Percentiles rank a stretch among this genome's conserved stretches.
Conservation (phyloP, 2,797 vertebrate species). For the Trachops cirrhosus region DNA sequence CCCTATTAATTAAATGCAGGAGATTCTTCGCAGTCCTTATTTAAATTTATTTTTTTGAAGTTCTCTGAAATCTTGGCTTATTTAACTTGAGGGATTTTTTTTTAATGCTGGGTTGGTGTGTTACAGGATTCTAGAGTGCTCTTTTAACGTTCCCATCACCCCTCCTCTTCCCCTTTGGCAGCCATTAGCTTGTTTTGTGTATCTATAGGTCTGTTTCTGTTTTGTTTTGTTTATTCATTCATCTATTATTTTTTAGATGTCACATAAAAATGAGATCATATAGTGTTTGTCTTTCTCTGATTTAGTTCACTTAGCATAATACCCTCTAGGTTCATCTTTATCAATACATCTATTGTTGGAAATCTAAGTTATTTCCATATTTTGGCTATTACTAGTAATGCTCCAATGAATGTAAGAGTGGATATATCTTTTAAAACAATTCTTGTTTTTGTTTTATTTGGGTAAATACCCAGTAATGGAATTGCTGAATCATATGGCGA, state of each 20-base stretch:
- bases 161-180: background rate
- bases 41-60: background rate
- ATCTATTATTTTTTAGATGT: too few species aligned
- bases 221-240: too few species aligned
- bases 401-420: background rate
- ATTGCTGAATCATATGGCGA: too few species aligned
- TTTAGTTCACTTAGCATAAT: too few species aligned
- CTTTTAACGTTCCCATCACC: background rate
- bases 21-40: background rate
- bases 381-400: background rate
- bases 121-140: background rate
- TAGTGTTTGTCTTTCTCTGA: too few species aligned
- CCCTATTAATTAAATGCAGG: background rate
- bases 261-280: too few species aligned
- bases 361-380: background rate
- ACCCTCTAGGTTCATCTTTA: background rate
- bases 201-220: background rate
- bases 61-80: background rate
- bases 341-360: background rate
- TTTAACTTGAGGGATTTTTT: background rate
- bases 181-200: background rate
- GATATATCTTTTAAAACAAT: background rate
- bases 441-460: background rate
- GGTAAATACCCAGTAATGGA: too few species aligned
- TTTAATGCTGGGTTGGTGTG: background rate